Conservation (phyloP, 2,113 vertebrate species). For the Uria lomvia region DNA sequence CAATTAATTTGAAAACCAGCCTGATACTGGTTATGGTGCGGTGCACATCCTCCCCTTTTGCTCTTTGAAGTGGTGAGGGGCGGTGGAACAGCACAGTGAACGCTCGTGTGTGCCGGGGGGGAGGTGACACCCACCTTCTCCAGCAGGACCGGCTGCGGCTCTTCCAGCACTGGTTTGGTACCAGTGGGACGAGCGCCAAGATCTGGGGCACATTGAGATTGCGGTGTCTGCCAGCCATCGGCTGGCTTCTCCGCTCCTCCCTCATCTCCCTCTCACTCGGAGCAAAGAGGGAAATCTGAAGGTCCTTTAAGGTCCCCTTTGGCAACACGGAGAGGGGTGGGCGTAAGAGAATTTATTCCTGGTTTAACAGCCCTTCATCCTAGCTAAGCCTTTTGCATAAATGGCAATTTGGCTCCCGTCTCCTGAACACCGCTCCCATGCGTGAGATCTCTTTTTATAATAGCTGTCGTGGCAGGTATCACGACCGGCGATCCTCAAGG, state of each 20-base stretch:
- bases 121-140: not conserved
- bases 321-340: not conserved
- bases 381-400: not conserved
- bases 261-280: not conserved
- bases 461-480: not conserved
- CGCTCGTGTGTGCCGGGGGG: not conserved
- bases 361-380: not conserved
- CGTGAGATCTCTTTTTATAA: not conserved
- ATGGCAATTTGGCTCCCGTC: not conserved
- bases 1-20: not conserved
- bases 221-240: not conserved
- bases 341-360: not conserved
- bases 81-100: rapidly evolving
- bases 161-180: not conserved
- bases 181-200: rapidly evolving
- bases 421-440: not conserved
- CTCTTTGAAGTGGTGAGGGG: not conserved
- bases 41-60: not conserved
- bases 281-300: not conserved
- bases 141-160: not conserved
- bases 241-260: not conserved
- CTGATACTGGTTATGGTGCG: not conserved
- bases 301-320: not conserved
- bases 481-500: not conserved
- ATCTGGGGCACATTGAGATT: not conserved